Percentiles rank a stretch among this genome's conserved stretches.
These are phyloP conservation scores for Toxotes chatareus DNA, from an alignment of 2,113 vertebrate species.

Conservation along the genomic window DNA sequence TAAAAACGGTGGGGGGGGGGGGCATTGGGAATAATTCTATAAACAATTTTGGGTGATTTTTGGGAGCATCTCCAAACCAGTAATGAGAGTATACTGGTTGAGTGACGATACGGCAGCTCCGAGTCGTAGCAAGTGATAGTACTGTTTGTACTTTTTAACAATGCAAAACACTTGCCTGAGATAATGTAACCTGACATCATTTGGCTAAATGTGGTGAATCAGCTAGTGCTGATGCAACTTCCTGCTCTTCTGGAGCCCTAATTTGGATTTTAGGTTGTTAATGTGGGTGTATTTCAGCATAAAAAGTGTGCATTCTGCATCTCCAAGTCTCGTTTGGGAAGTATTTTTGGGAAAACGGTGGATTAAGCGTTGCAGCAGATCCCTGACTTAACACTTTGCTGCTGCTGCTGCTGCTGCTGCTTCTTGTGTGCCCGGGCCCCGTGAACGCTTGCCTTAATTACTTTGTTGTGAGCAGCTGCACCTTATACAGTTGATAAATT, in stretches of 20 bases:
- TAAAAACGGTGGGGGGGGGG: background rate
- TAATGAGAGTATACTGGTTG: background rate
- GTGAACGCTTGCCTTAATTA: background rate
- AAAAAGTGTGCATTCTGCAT: background rate
- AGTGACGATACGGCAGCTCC: background rate
- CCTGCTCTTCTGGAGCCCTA: background rate
- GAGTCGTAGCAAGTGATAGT: background rate
- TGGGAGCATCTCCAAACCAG: background rate
- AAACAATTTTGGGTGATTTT: background rate
- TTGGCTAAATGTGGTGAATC: background rate
- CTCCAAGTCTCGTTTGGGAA: background rate
- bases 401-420: background rate
- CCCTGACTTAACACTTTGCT: background rate
- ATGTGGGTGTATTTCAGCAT: rapidly evolving
- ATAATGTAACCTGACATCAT: background rate
- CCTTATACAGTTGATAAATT: slow-evolving; percentile 24
- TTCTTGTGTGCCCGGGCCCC: background rate
- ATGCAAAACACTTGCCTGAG: background rate
- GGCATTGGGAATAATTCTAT: background rate
- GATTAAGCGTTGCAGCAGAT: background rate
- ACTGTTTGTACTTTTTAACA: background rate
- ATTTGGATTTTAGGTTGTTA: background rate
- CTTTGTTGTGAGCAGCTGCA: slow-evolving; percentile 42
- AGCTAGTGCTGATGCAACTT: background rate
- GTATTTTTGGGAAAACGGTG: background rate